A percentile compares a stretch with the other conserved stretches of the same genome.
Evolutionary conservation across 2,113 vertebrate genomes (phyloP).

Genomic region (Chascanopsetta lugubris): DNA sequence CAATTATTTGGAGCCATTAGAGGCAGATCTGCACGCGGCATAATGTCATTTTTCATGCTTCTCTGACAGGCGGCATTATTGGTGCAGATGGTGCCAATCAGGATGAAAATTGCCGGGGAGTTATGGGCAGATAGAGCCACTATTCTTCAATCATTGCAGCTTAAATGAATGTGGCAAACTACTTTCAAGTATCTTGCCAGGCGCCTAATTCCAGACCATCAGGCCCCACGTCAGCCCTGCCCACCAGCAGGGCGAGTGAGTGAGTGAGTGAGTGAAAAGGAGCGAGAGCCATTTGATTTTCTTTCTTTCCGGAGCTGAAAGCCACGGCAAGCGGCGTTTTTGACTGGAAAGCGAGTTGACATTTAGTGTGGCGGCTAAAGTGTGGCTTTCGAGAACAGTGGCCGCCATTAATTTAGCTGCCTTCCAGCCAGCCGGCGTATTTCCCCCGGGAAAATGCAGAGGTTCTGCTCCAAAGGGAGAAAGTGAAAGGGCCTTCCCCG

Average conservation of each 20-base stretch:
- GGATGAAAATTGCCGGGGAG: slow-evolving; percentile 61
- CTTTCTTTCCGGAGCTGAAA: slow-evolving; percentile 53
- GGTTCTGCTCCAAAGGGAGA: slow-evolving; percentile 10
- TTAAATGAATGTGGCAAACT: slow-evolving; percentile 68
- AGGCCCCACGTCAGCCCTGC: slow-evolving; percentile 60
- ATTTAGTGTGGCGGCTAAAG: slow-evolving; percentile 71
- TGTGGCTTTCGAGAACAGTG: slow-evolving; percentile 57
- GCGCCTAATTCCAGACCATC: slow-evolving; percentile 71
- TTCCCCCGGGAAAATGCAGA: slow-evolving; percentile 40
- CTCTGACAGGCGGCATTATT: slow-evolving; percentile 54
- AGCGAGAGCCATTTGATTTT: slow-evolving; percentile 42
- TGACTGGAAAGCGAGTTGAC: slow-evolving; percentile 71
- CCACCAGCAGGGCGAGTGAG: slow-evolving; percentile 35
- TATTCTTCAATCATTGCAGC: slow-evolving; percentile 26
- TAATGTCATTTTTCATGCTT: slow-evolving; percentile 58
- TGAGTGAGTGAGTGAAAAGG: no score
- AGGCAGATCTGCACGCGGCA: slow-evolving; percentile 50
- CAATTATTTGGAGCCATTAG: slow-evolving; percentile 69
- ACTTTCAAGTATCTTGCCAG: slow-evolving; percentile 56
- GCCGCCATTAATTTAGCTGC: slow-evolving; percentile 68
- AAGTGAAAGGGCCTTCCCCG: neutral
- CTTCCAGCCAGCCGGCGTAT: slow-evolving; percentile 50
- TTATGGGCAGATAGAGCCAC: slow-evolving; percentile 43
- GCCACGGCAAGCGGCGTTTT: slow-evolving; percentile 41
- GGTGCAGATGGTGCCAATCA: slow-evolving; percentile 51